Percentiles rank a stretch among this genome's conserved stretches.
Conservation (phyloP, 2,797 vertebrate genomes). For the Phalloptychus januarius region DNA sequence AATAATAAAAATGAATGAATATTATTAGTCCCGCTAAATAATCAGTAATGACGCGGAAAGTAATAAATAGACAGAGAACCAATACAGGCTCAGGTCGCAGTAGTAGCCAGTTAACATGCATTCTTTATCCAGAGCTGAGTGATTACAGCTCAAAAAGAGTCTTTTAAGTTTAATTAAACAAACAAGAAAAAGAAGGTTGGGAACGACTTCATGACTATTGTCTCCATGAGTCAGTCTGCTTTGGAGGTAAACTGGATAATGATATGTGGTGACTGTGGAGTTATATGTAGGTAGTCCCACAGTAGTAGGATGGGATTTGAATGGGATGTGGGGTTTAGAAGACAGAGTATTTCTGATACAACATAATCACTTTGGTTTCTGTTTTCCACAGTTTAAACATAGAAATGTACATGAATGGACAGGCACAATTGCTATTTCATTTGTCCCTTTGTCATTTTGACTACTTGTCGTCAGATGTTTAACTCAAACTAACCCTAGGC, state of each 20-base stretch:
- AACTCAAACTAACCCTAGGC: conserved; percentile 72
- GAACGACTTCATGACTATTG: conserved; percentile 44
- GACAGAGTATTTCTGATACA: conserved; percentile 5
- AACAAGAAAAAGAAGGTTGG: conserved; percentile 26
- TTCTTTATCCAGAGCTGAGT: conserved; percentile 70
- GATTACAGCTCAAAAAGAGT: conserved; percentile 68
- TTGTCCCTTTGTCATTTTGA: conserved; percentile 59
- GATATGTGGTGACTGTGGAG: conserved; percentile 29
- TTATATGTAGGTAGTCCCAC: conserved; percentile 31
- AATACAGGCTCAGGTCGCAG: conserved; percentile 65
- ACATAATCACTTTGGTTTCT: conserved; percentile 40
- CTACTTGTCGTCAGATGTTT: conserved; percentile 65
- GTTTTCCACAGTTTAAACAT: conserved; percentile 40
- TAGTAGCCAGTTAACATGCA: conserved; percentile 74
- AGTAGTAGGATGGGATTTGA: conserved; percentile 19
- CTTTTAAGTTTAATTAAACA: conserved; percentile 70
- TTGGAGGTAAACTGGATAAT: conserved; percentile 19
- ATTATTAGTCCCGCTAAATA: conserved; percentile 87
- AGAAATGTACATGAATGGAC: conserved; percentile 50
- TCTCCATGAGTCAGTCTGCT: conserved; percentile 64
- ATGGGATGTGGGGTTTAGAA: conserved; percentile 26
- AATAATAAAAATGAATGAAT: conserved; percentile 38
- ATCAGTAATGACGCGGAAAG: conserved; percentile 88
- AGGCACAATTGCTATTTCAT: conserved; percentile 52
- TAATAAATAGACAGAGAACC: conserved; percentile 86